These are phyloP conservation scores for Sphenodon punctatus DNA, from an alignment of 2,797 vertebrate genomes.

Conservation along the genomic window DNA sequence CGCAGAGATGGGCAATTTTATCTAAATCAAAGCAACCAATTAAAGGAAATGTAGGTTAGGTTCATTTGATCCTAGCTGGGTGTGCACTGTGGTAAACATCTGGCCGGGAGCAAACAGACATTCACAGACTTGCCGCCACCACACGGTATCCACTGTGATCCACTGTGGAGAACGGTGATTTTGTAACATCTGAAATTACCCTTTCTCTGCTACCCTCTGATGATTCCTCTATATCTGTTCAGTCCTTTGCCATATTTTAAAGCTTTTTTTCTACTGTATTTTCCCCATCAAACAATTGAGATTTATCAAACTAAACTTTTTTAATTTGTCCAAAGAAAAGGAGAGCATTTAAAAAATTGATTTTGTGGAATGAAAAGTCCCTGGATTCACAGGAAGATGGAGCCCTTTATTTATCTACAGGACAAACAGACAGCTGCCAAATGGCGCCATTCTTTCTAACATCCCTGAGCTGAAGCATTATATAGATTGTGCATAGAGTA, in stretches of 20 bases:
- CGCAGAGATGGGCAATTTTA: no score
- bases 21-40: no score
- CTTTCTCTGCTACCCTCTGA: no score
- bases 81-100: no score
- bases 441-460: fast-evolving
- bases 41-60: no score
- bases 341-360: slow-evolving; percentile 3
- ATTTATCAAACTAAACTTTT: neutral
- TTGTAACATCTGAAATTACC: no score
- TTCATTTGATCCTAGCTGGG: no score
- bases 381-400: fast-evolving
- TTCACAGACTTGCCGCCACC: no score
- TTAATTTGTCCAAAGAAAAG: neutral
- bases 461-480: neutral
- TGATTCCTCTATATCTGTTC: neutral
- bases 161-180: no score
- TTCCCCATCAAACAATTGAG: neutral
- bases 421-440: neutral
- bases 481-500: neutral
- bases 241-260: fast-evolving
- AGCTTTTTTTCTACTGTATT: fast-evolving
- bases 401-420: fast-evolving
- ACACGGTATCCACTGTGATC: no score
- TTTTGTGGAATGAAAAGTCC: neutral
- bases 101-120: no score